A percentile compares a stretch with the other conserved stretches of the same genome.
These are phyloP conservation scores for Agriopis aurantiaria DNA, from an alignment of 2,888 invertebrate species.

Conservation along the genomic window DNA sequence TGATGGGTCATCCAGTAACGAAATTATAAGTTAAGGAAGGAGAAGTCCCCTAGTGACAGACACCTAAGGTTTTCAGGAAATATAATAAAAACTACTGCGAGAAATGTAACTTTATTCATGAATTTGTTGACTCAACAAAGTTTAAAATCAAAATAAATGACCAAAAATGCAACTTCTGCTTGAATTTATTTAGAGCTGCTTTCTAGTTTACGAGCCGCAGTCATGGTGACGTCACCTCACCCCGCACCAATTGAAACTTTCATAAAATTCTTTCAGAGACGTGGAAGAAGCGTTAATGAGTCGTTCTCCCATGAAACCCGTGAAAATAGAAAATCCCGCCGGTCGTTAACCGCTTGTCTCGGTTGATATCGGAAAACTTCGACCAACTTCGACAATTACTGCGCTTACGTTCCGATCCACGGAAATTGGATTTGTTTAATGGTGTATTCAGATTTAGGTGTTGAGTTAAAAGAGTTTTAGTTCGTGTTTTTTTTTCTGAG, in stretches of 20 bases:
- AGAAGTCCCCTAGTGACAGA: too few relatives aligned
- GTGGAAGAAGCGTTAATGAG: background rate
- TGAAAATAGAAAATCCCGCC: conserved; percentile 55
- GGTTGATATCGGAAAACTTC: conserved; percentile 41
- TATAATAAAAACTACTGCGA: too few relatives aligned
- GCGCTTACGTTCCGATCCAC: conserved; percentile 49
- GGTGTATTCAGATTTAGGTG: conserved; percentile 41
- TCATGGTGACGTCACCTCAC: too few relatives aligned
- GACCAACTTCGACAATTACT: conserved; percentile 45
- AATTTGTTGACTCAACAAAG: too few relatives aligned
- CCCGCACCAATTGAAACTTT: background rate
- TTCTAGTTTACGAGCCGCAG: background rate
- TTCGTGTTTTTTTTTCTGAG: too few relatives aligned
- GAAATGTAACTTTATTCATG: too few relatives aligned
- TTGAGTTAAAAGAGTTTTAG: conserved; percentile 1
- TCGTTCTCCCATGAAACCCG: conserved; percentile 7
- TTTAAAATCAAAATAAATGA: too few relatives aligned
- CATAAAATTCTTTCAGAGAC: background rate
- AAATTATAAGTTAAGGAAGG: too few relatives aligned
- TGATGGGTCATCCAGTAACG: too few relatives aligned
- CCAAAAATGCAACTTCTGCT: too few relatives aligned
- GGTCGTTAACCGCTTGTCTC: conserved; percentile 45
- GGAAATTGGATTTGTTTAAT: conserved; percentile 54
- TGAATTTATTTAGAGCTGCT: too few relatives aligned
- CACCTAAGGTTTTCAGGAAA: too few relatives aligned